Percentiles rank a stretch among this genome's conserved stretches.
Conservation (phyloP, 1,140 invertebrate genomes). For the Calephelis virginiensis region DNA sequence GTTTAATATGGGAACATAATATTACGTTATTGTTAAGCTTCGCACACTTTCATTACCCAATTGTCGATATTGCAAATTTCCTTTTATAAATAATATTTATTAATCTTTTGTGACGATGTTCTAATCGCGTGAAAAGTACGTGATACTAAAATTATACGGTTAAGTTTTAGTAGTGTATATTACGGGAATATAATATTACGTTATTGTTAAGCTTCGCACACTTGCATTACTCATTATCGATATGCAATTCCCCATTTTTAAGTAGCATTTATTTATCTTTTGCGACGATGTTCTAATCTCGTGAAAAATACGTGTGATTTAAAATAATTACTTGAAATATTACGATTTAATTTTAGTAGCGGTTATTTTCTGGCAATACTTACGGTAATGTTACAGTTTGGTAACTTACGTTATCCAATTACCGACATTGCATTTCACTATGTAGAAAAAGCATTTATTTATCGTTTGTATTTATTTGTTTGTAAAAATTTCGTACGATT, state of each 20-base stretch:
- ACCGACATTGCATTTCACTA: too few relatives aligned
- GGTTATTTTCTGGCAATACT: too few relatives aligned
- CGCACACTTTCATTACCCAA: too few relatives aligned
- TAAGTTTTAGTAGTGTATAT: background rate
- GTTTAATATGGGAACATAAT: background rate
- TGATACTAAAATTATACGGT: background rate
- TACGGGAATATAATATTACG: background rate
- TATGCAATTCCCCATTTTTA: too few relatives aligned
- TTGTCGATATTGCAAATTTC: too few relatives aligned
- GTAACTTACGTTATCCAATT: background rate
- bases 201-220: background rate
- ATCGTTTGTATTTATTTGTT: slow-evolving; percentile 42
- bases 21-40: background rate
- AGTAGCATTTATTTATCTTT: too few relatives aligned
- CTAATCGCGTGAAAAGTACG: slow-evolving; percentile 38
- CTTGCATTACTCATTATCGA: too few relatives aligned
- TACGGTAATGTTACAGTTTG: too few relatives aligned
- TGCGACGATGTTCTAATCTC: slow-evolving; percentile 49
- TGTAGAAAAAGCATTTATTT: too few relatives aligned
- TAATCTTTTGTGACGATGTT: slow-evolving; percentile 25
- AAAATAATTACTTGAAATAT: slow-evolving; percentile 1
- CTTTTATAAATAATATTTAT: too few relatives aligned
- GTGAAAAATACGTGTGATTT: slow-evolving; percentile 4
- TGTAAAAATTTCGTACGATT: slow-evolving; percentile 8
- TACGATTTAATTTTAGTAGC: slow-evolving; percentile 1